phyloP scores from a whole-genome alignment of 2,797 vertebrate species.

The Helicolenus hilgendorfi region DNA sequence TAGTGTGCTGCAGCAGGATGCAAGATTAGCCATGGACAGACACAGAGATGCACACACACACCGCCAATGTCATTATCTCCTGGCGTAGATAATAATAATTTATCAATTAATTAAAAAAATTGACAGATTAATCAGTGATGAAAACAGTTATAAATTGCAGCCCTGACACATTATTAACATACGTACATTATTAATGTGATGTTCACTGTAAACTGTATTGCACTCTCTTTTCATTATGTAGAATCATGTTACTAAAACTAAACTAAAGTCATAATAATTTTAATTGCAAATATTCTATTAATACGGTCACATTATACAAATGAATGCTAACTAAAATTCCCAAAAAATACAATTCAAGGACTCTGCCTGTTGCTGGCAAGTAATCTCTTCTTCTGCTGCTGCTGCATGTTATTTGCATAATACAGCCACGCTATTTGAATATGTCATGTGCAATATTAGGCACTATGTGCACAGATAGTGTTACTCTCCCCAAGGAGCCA shows the following conservation, averaged over 20 bases:
- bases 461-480: conserved; percentile 6
- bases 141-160: neutral
- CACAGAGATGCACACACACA: neutral
- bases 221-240: neutral
- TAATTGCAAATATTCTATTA: conserved; percentile 1
- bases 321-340: conserved; percentile 15
- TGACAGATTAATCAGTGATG: too few species aligned
- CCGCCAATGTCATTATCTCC: neutral
- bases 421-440: conserved; percentile 43
- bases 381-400: neutral
- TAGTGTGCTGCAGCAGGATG: neutral
- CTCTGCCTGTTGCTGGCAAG: conserved; percentile 20
- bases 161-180: neutral
- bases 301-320: conserved; percentile 6
- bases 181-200: neutral
- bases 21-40: neutral
- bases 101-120: neutral
- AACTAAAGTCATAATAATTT: neutral
- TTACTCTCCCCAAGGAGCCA: conserved; percentile 28
- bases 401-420: conserved; percentile 57
- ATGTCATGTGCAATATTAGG: conserved; percentile 44
- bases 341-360: neutral
- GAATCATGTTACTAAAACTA: neutral
- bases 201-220: neutral
- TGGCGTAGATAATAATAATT: neutral